Percentiles rank a stretch among this genome's conserved stretches.
These are phyloP conservation scores for Haliclona indistincta DNA, from an alignment of 37 sponge, comb jelly and placozoan genomes.

Conservation along the genomic window DNA sequence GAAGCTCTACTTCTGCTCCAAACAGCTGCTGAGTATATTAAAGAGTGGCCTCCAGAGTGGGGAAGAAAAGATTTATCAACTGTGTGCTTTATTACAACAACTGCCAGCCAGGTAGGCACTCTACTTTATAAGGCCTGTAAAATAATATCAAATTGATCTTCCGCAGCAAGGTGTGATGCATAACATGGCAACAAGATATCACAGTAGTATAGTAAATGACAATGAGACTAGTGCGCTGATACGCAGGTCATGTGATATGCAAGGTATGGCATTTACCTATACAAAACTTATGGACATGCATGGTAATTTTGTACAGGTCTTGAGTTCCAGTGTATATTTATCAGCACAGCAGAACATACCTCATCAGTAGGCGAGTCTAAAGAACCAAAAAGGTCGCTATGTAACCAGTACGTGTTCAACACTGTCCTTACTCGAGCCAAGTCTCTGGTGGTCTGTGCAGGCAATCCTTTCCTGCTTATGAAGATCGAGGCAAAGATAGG, in stretches of 20 bases:
- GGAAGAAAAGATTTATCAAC: constrained; percentile 1
- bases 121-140: background rate
- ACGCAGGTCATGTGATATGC: constrained; percentile 25
- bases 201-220: background rate
- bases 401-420: constrained; percentile 32
- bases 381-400: constrained; percentile 5
- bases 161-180: background rate
- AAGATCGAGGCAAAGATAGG: constrained; percentile 7
- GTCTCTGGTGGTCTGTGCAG: constrained; percentile 32
- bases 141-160: background rate
- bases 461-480: constrained; percentile 32
- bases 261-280: constrained; percentile 21
- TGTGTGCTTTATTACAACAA: constrained; percentile 48
- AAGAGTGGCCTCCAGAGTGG: constrained; percentile 46
- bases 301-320: constrained; percentile 15
- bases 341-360: constrained; percentile 32
- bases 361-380: background rate
- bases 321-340: constrained; percentile 35
- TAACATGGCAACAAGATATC: background rate
- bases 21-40: constrained; percentile 9
- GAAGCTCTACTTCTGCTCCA: constrained; percentile 34
- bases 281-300: background rate
- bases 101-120: constrained; percentile 33
- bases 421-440: constrained; percentile 28
- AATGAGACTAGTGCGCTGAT: background rate